Evolutionary conservation across 2,888 invertebrate genomes (phyloP), one percentile per base, ranked within the genome.

Genomic region (Amblyjoppa proteus): DNA sequence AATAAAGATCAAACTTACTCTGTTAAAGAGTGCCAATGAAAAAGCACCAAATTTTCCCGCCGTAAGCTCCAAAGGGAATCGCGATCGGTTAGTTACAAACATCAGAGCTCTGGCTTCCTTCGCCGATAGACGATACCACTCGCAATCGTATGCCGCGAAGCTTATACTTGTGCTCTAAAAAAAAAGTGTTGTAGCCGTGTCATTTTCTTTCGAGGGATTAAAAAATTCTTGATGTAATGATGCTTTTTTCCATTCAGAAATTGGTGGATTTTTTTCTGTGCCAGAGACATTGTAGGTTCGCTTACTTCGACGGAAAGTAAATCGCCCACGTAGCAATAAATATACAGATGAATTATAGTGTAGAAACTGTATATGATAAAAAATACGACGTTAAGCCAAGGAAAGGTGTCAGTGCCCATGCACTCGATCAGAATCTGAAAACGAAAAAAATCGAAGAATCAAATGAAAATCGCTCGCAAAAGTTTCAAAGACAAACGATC

Each of bases 31-130:
- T 76, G 89, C 81, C 69, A 90, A 84, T 1, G 89, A 90, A 38
- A 92, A 89, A 0, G 53, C 74, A 9, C 85, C 70, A 74, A 92
- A 91, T 85, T 91, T 92, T 1, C 90, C 91, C 6, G 91, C 92
- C 0, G 90, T 90, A n/a, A 92, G 81, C 53, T 87, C 76, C 13
- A 91, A 81, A 1, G 91, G 91, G 6, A 73, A 83, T 28, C 80
- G 77, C 7, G 88, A 87, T 69, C 89, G 88, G 3, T 79, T 13
- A 71, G 89, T 85, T 9, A 90, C 76, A 3, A 90, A 81, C 3
- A 91, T 49, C 7, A 91, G 76, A 16, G 71, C 73, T 76, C 56
- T 88, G 0, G 88, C 81, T 25, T 89, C 82, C 6, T 38, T 13
- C 1, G 86, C 38, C 6, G 87, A 9, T 1, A 88, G 84, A 20